Conservation (phyloP, 2,113 vertebrate species). For the Tychaedon coryphoeus region DNA sequence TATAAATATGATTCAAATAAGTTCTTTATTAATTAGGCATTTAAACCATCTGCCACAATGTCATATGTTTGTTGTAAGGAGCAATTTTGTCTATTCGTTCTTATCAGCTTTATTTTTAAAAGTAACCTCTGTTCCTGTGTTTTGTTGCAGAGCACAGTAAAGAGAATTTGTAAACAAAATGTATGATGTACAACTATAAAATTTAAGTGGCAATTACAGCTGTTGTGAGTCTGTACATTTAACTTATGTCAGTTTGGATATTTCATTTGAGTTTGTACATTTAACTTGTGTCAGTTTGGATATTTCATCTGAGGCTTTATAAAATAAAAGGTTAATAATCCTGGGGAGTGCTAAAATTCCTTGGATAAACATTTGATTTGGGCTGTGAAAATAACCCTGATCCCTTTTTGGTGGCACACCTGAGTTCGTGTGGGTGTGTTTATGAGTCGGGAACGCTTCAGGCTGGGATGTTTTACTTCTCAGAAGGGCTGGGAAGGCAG, state of each 20-base stretch:
- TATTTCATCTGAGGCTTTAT: neutral
- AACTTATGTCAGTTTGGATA: neutral
- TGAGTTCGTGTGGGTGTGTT: rapidly evolving
- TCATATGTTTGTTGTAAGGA: neutral
- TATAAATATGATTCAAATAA: neutral
- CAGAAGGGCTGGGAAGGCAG: rapidly evolving
- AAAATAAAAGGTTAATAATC: neutral
- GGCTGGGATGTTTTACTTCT: neutral
- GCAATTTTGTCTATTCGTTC: neutral
- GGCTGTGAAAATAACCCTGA: neutral
- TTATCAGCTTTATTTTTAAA: neutral
- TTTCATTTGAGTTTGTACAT: neutral
- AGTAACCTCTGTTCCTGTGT: neutral
- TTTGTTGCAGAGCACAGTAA: neutral
- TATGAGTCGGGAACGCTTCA: rapidly evolving
- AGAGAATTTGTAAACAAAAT: neutral
- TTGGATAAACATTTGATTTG: neutral
- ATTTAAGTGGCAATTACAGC: neutral
- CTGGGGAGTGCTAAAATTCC: neutral
- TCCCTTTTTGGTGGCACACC: neutral
- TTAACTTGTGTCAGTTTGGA: neutral
- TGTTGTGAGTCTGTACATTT: neutral
- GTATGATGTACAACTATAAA: neutral
- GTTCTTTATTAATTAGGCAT: neutral
- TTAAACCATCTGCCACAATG: neutral